Evolutionary conservation across 2,888 invertebrate genomes (phyloP).

Genomic region (Catocala nupta): DNA sequence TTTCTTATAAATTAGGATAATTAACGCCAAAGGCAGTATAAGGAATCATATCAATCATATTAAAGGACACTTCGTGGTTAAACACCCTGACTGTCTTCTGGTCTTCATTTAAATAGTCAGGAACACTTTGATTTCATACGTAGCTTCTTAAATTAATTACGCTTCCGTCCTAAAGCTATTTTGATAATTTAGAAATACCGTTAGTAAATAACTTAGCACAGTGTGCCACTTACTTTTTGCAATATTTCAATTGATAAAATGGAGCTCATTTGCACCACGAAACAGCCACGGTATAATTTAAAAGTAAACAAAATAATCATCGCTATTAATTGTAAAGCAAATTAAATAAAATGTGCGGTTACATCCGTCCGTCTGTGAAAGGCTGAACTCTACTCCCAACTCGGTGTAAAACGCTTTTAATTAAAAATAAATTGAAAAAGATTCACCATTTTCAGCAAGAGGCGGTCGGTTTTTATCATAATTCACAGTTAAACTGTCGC

Average conservation of each 20-base stretch:
- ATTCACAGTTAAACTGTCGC: conserved; percentile 13
- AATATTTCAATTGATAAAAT: background rate
- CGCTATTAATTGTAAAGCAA: conserved; percentile 47
- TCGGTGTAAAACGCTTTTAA: conserved; percentile 52
- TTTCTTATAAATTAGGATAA: conserved; percentile 36
- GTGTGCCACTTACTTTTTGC: background rate
- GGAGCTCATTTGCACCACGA: background rate
- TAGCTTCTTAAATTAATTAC: conserved; percentile 55
- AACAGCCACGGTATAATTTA: background rate
- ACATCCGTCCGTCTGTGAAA: conserved; percentile 70
- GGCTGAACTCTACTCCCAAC: conserved; percentile 58
- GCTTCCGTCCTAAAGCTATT: conserved; percentile 66
- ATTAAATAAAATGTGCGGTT: conserved; percentile 60
- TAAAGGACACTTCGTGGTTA: conserved; percentile 37
- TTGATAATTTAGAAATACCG: conserved; percentile 40
- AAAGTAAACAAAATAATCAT: conserved; percentile 15
- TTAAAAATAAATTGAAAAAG: conserved; percentile 49
- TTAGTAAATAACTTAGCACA: conserved; percentile 24
- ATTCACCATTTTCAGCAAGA: conserved; percentile 34
- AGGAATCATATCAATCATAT: conserved; percentile 68
- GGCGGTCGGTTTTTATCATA: conserved; percentile 23
- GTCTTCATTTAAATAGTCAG: conserved; percentile 14
- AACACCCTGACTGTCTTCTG: conserved; percentile 22
- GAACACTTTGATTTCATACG: conserved; percentile 21
- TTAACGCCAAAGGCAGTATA: conserved; percentile 69